A percentile compares a stretch with the other conserved stretches of the same genome.
Conservation (phyloP, 2,797 vertebrate genomes). For the Galagoides demidoff region DNA sequence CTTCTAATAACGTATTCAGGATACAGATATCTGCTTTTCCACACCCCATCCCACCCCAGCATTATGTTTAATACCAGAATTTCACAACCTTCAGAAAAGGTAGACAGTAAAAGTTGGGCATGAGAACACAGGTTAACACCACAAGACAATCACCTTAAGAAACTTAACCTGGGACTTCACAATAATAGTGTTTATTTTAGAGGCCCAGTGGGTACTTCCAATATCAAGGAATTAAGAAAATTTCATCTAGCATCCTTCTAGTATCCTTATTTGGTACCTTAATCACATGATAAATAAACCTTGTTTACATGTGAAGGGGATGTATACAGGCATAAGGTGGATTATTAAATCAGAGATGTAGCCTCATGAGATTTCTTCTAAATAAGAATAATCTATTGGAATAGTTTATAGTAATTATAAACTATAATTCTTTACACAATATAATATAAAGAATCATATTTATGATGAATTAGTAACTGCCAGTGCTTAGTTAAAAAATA, state of each 20-base stretch:
- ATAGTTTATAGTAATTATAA: slow-evolving; percentile 48
- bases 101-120: slow-evolving; percentile 36
- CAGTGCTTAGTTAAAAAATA: slow-evolving; percentile 4
- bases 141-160: background rate
- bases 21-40: slow-evolving; percentile 14
- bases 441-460: slow-evolving; percentile 14
- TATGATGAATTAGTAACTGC: background rate
- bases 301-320: background rate
- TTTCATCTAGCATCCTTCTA: slow-evolving; percentile 4
- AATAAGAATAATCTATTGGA: slow-evolving; percentile 6
- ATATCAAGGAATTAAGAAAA: slow-evolving; percentile 25
- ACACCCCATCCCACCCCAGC: background rate
- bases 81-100: slow-evolving; percentile 32
- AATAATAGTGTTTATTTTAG: slow-evolving; percentile 58
- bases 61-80: background rate
- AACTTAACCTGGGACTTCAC: slow-evolving; percentile 31
- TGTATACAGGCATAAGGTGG: background rate
- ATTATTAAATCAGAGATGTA: slow-evolving; percentile 32
- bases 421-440: background rate
- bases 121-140: slow-evolving; percentile 26
- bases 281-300: slow-evolving; percentile 43
- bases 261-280: background rate
- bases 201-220: slow-evolving; percentile 1
- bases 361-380: background rate
- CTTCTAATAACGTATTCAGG: slow-evolving; percentile 35